A percentile compares a stretch with the other conserved stretches of the same genome.
phyloP scores from a whole-genome alignment of 1,140 invertebrate species.

The Pygmarrhopalites habei region DNA sequence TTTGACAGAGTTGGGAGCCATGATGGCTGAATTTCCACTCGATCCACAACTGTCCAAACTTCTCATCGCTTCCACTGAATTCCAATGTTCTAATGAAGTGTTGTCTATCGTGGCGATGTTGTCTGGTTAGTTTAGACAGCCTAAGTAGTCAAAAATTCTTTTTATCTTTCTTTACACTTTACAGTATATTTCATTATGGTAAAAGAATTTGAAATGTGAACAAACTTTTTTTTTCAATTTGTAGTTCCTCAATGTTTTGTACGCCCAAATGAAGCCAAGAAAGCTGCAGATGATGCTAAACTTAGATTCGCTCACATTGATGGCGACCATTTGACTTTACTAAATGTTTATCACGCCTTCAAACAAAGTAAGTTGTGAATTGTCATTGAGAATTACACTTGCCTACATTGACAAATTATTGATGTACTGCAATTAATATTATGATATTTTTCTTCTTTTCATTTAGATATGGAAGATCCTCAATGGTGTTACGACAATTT shows the following conservation, averaged over 20 bases:
- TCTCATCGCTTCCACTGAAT: constrained; percentile 92
- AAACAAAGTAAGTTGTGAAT: constrained; percentile 88
- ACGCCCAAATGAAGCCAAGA: constrained; percentile 96
- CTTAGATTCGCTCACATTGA: constrained; percentile 99
- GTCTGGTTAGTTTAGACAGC: constrained; percentile 64
- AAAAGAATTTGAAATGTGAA: too few relatives aligned
- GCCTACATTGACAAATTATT: neutral
- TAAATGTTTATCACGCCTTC: constrained; percentile 96
- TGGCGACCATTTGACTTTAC: constrained; percentile 92
- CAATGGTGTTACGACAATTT: constrained; percentile 99
- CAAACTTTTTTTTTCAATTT: constrained; percentile 12
- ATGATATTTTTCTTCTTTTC: constrained; percentile 18
- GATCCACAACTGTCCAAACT: constrained; percentile 99
- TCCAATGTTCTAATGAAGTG: constrained; percentile 99
- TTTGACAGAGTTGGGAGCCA: constrained; percentile 88
- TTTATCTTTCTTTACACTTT: too few relatives aligned
- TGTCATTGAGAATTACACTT: neutral
- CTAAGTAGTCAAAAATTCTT: neutral
- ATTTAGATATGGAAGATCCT: constrained; percentile 70
- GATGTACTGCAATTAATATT: constrained; percentile 14
- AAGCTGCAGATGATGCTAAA: constrained; percentile 97
- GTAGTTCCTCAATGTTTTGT: constrained; percentile 99
- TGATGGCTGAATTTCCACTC: constrained; percentile 99
- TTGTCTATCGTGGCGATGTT: constrained; percentile 98
- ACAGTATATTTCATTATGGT: too few relatives aligned